Evolutionary conservation across 2,888 invertebrate genomes (phyloP).

Genomic region (Tridacna gigas): DNA sequence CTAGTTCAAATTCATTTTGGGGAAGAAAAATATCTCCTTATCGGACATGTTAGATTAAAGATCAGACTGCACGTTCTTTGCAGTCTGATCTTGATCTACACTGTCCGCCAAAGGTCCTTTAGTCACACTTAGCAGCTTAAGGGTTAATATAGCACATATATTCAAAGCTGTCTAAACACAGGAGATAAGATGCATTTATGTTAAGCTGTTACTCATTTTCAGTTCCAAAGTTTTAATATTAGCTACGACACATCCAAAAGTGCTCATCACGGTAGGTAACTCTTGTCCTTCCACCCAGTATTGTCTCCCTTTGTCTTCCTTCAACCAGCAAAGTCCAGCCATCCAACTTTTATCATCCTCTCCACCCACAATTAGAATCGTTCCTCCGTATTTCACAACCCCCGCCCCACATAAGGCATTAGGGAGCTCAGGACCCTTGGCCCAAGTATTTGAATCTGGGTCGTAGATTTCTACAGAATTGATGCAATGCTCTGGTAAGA

Average conservation of each 20-base stretch:
- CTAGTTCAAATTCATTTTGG: no score
- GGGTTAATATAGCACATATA: no score
- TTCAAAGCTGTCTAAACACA: neutral
- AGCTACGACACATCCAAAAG: slow-evolving; percentile 84
- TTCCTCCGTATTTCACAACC: slow-evolving; percentile 81
- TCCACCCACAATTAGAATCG: slow-evolving; percentile 82
- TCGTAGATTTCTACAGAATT: slow-evolving; percentile 83
- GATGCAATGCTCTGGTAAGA: slow-evolving; percentile 82
- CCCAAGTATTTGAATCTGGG: slow-evolving; percentile 77
- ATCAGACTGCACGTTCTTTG: no score
- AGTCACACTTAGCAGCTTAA: no score
- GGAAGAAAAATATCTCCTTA: no score
- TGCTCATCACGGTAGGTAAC: slow-evolving; percentile 83
- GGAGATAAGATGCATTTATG: no score
- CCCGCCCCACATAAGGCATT: slow-evolving; percentile 84
- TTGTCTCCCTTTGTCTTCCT: slow-evolving; percentile 74
- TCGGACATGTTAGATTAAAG: no score
- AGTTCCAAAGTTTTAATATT: slow-evolving; percentile 65
- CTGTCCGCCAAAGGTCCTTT: no score
- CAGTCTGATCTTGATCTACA: no score
- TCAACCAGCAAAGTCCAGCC: slow-evolving; percentile 82
- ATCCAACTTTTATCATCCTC: slow-evolving; percentile 84
- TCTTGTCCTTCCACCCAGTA: slow-evolving; percentile 83
- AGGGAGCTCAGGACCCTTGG: slow-evolving; percentile 81
- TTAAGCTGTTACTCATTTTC: neutral